Evolutionary conservation across 2,113 vertebrate genomes (phyloP).

Genomic region (Plestiodon gilberti): DNA sequence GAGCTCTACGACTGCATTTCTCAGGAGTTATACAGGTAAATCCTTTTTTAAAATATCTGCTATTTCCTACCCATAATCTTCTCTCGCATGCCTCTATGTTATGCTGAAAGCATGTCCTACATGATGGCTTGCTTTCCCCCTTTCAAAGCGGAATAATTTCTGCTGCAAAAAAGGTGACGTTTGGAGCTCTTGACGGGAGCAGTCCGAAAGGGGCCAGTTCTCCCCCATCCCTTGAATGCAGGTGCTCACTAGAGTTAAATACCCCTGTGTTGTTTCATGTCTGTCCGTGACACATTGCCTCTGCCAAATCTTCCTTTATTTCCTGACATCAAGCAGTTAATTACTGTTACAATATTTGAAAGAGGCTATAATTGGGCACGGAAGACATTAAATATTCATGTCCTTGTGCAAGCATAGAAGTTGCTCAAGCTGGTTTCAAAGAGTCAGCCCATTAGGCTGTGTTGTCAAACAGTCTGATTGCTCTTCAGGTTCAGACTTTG

Average conservation of each 20-base stretch:
- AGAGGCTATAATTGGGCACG: neutral
- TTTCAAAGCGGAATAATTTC: neutral
- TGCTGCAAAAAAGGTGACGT: neutral
- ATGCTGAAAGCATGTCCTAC: neutral
- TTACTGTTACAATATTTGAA: neutral
- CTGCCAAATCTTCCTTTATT: neutral
- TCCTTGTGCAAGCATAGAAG: neutral
- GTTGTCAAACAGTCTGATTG: constrained; percentile 2
- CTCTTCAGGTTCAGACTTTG: neutral
- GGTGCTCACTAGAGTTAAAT: neutral
- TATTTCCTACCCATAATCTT: neutral
- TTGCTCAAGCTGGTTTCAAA: neutral
- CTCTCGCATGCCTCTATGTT: neutral
- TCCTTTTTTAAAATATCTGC: neutral
- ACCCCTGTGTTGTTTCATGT: too few species aligned
- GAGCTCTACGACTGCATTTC: constrained; percentile 88
- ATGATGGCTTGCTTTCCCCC: neutral
- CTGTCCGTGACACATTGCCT: neutral
- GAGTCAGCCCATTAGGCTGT: neutral
- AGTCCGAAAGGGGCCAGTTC: neutral
- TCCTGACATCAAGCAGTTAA: neutral
- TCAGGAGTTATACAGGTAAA: constrained; percentile 86
- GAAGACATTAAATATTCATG: neutral
- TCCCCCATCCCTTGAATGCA: neutral
- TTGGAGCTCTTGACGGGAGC: neutral